A percentile compares a stretch with the other conserved stretches of the same genome.
Conservation (phyloP, 2,888 invertebrate species). For the Philereme transversata region DNA sequence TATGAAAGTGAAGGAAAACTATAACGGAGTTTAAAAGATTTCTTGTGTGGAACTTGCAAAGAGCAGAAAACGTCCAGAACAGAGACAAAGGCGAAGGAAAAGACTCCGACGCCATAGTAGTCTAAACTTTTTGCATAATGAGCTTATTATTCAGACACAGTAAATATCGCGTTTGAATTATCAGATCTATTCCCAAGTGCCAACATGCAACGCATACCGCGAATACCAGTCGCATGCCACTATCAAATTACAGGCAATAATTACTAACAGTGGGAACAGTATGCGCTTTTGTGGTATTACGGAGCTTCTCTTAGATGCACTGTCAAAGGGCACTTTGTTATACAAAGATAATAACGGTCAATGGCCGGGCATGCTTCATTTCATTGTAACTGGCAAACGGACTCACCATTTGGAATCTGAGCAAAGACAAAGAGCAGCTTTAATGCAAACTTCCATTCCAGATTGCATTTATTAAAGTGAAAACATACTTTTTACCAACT, state of each 20-base stretch:
- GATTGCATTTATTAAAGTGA: conserved; percentile 19
- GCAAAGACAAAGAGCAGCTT: conserved; percentile 32
- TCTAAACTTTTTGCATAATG: conserved; percentile 1
- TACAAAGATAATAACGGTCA: conserved; percentile 54
- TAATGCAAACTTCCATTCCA: conserved; percentile 17
- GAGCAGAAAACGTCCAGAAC: conserved; percentile 3
- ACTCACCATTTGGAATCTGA: conserved; percentile 40
- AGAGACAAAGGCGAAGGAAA: conserved; percentile 7
- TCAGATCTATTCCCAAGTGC: conserved; percentile 8
- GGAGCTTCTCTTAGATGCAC: conserved; percentile 42
- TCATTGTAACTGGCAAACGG: conserved; percentile 42
- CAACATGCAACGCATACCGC: conserved; percentile 16
- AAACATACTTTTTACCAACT: conserved; percentile 16
- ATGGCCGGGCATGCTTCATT: conserved; percentile 47
- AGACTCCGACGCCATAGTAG: background rate
- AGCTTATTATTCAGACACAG: conserved; percentile 1
- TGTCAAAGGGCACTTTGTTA: conserved; percentile 57
- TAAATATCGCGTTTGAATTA: conserved; percentile 6
- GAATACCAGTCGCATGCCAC: conserved; percentile 21
- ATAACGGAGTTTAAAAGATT: conserved; percentile 17
- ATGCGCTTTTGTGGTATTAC: conserved; percentile 49
- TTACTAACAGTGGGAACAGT: conserved; percentile 43
- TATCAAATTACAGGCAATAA: conserved; percentile 43
- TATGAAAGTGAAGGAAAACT: conserved; percentile 13
- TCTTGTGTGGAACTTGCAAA: conserved; percentile 13